A percentile compares a stretch with the other conserved stretches of the same genome.
Conservation (phyloP, 2,888 invertebrate genomes). For the Polyommatus icarus region DNA sequence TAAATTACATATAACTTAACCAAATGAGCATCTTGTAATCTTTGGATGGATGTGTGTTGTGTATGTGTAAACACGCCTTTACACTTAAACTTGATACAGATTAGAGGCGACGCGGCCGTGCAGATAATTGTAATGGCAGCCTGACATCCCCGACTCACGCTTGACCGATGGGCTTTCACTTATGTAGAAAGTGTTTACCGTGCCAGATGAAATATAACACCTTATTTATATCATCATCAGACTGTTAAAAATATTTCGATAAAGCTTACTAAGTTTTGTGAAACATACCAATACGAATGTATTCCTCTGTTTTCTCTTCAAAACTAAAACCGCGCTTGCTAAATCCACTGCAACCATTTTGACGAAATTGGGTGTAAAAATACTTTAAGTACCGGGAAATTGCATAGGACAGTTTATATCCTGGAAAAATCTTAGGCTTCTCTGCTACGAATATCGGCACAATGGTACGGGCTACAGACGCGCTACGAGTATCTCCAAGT, state of each 20-base stretch:
- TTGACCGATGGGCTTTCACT: conserved; percentile 57
- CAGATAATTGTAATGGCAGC: conserved; percentile 66
- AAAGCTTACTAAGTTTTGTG: background rate
- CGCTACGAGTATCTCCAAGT: too few relatives aligned
- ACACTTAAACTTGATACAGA: conserved; percentile 54
- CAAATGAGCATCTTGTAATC: background rate
- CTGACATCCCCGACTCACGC: conserved; percentile 53
- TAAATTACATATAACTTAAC: too few relatives aligned
- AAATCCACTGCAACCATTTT: too few relatives aligned
- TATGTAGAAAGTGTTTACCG: conserved; percentile 45
- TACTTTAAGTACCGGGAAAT: too few relatives aligned
- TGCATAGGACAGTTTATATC: too few relatives aligned
- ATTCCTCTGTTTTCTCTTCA: too few relatives aligned
- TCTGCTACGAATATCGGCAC: too few relatives aligned
- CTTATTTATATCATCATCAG: background rate
- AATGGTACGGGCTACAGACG: too few relatives aligned
- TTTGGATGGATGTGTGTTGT: background rate
- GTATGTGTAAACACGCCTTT: conserved; percentile 35
- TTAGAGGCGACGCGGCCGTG: conserved; percentile 64
- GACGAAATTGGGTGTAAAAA: too few relatives aligned
- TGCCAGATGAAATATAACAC: conserved; percentile 32
- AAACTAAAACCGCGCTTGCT: too few relatives aligned
- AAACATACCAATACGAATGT: too few relatives aligned
- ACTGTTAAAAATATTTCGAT: background rate
- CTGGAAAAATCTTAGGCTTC: too few relatives aligned